Evolutionary conservation across 2,797 vertebrate genomes (phyloP).

Genomic region (Manis crassicaudata): DNA sequence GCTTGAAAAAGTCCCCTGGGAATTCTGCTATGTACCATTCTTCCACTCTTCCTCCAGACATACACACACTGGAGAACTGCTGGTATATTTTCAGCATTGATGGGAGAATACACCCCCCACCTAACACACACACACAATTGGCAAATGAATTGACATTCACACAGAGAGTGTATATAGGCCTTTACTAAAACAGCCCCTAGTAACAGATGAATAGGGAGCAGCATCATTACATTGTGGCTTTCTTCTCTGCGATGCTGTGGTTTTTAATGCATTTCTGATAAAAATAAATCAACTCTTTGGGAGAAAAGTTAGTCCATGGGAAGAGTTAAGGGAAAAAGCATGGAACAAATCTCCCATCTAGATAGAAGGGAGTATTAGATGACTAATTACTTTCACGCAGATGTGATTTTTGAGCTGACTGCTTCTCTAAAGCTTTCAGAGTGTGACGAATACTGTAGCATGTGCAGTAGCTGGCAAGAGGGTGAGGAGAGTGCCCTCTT

Average conservation of each 20-base stretch:
- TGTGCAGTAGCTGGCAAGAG: not conserved
- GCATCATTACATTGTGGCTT: constrained; percentile 35
- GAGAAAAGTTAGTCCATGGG: constrained; percentile 35
- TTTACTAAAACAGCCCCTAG: constrained; percentile 29
- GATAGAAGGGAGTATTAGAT: constrained; percentile 57
- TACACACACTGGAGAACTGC: not conserved
- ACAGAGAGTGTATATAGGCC: not conserved
- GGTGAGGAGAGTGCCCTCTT: not conserved
- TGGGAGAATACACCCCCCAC: not conserved
- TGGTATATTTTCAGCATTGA: not conserved
- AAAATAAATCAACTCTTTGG: constrained; percentile 52
- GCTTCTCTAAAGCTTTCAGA: constrained; percentile 24
- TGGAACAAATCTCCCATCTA: constrained; percentile 54
- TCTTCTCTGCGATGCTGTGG: not conserved
- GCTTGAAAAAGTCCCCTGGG: constrained; percentile 9
- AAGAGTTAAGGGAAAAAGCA: constrained; percentile 4
- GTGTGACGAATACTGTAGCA: not conserved
- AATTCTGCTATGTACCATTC: not conserved
- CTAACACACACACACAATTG: not conserved
- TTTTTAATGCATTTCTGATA: constrained; percentile 61
- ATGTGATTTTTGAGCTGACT: constrained; percentile 58
- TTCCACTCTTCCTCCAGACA: not conserved
- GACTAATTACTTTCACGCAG: constrained; percentile 66
- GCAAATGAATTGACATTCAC: not conserved
- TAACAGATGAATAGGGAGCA: constrained; percentile 37